Evolutionary conservation across 2,797 vertebrate genomes (phyloP).

Genomic region (Taeniopygia guttata): DNA sequence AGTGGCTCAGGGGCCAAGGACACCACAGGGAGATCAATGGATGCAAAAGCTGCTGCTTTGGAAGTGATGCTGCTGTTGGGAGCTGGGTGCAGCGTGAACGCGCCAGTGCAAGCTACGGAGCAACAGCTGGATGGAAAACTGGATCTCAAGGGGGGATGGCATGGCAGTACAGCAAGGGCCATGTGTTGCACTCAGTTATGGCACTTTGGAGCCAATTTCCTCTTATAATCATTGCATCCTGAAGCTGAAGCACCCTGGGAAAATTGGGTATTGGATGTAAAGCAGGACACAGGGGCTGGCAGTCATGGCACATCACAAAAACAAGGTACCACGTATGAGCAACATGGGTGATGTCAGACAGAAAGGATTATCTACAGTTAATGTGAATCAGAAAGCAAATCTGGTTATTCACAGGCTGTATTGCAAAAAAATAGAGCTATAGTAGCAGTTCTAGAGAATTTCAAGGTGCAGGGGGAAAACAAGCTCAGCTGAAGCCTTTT

Average conservation of each 20-base stretch:
- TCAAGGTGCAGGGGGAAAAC: not conserved
- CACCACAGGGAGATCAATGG: not conserved
- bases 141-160: not conserved
- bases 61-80: accelerated
- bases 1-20: not conserved
- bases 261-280: not conserved
- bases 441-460: not conserved
- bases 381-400: not conserved
- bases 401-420: not conserved
- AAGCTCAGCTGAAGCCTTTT: not conserved
- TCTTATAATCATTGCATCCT: not conserved
- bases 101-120: accelerated
- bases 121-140: not conserved
- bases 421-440: not conserved
- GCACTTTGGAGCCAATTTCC: not conserved
- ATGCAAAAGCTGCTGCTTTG: not conserved
- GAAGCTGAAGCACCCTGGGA: not conserved
- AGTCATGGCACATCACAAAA: not conserved
- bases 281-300: not conserved
- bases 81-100: accelerated
- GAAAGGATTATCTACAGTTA: not conserved
- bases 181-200: accelerated
- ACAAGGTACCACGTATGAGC: accelerated
- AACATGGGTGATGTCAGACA: not conserved
- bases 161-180: not conserved